Evolutionary conservation across 2,888 invertebrate genomes (phyloP).

Genomic region (Trachelus iudaicus): DNA sequence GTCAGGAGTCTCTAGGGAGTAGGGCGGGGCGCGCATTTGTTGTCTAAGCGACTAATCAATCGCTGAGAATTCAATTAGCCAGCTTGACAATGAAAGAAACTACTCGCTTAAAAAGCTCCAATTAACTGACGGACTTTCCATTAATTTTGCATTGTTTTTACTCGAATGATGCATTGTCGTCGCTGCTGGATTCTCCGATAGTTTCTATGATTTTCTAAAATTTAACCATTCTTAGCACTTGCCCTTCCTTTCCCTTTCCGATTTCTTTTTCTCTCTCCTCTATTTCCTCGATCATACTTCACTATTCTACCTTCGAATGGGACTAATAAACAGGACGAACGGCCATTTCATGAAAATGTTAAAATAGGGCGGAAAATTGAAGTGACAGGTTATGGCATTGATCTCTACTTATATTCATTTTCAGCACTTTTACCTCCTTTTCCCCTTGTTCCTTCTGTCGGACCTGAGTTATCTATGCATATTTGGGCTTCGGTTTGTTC

Average conservation of each 20-base stretch:
- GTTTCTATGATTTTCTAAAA: neutral
- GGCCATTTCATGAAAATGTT: neutral
- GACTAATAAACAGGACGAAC: neutral
- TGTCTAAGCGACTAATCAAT: conserved; percentile 40
- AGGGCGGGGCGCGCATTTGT: conserved; percentile 45
- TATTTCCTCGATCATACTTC: neutral
- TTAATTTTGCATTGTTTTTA: neutral
- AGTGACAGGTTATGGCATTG: neutral
- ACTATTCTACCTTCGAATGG: neutral
- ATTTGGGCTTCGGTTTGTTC: neutral
- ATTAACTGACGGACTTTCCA: neutral
- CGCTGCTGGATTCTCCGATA: neutral
- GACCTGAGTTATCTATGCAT: neutral
- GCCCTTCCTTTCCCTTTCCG: neutral
- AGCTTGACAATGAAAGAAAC: neutral
- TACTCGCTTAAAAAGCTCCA: neutral
- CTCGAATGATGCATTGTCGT: neutral
- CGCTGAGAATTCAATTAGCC: neutral
- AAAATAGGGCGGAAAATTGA: neutral
- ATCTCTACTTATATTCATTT: neutral
- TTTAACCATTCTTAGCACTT: conserved; percentile 17
- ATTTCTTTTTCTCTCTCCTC: neutral
- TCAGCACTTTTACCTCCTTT: neutral
- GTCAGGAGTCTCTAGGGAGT: conserved; percentile 26
- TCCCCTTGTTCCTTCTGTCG: neutral